Evolutionary conservation across 2,888 invertebrate species (phyloP).

Genomic region (Cabera pusaria): DNA sequence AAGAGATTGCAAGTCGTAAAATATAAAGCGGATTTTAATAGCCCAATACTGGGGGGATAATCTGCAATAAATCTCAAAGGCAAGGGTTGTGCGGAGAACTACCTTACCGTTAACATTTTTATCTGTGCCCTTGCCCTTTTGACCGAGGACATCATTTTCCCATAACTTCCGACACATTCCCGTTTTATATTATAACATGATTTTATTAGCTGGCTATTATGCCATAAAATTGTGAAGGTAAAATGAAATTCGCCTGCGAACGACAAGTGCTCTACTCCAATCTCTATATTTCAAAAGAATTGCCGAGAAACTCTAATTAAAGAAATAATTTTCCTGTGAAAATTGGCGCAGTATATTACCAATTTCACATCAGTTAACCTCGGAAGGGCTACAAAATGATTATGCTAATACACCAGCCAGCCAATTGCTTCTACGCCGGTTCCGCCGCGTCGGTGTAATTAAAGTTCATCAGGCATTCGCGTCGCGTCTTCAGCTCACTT

Average conservation of each 20-base stretch:
- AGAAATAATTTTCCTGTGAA: slow-evolving; percentile 25
- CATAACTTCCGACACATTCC: slow-evolving; percentile 40
- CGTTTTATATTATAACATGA: slow-evolving; percentile 38
- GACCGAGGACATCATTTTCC: slow-evolving; percentile 45
- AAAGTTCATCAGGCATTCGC: slow-evolving; percentile 64
- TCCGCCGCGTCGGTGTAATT: slow-evolving; percentile 53
- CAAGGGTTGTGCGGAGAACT: slow-evolving; percentile 52
- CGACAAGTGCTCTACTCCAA: no score
- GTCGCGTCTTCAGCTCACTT: slow-evolving; percentile 53
- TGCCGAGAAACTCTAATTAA: slow-evolving; percentile 14
- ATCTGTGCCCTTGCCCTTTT: slow-evolving; percentile 47
- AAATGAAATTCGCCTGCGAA: slow-evolving; percentile 1
- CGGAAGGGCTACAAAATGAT: slow-evolving; percentile 54
- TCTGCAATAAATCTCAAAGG: slow-evolving; percentile 52
- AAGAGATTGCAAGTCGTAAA: slow-evolving; percentile 43
- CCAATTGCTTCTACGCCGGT: slow-evolving; percentile 59
- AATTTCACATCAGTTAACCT: slow-evolving; percentile 61
- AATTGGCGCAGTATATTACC: slow-evolving; percentile 34
- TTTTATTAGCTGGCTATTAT: slow-evolving; percentile 32
- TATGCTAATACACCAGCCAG: slow-evolving; percentile 64
- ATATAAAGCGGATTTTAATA: slow-evolving; percentile 49
- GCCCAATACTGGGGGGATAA: slow-evolving; percentile 47
- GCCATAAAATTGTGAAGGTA: slow-evolving; percentile 15
- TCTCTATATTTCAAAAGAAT: slow-evolving; percentile 6
- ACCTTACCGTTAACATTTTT: slow-evolving; percentile 56